These are phyloP conservation scores for Diarsia mendica DNA, from an alignment of 2,888 invertebrate genomes.

Conservation along the genomic window DNA sequence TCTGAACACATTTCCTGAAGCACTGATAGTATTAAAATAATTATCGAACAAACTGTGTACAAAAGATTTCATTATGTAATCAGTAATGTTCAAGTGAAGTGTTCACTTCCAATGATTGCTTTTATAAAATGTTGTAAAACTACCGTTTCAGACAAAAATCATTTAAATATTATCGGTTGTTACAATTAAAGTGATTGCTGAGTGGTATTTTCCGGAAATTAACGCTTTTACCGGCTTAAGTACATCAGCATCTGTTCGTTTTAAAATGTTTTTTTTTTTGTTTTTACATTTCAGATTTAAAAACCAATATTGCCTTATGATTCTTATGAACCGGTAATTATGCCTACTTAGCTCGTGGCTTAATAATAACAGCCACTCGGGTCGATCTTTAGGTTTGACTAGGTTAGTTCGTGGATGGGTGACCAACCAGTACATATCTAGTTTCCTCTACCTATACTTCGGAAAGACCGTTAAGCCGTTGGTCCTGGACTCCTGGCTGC, in stretches of 20 bases:
- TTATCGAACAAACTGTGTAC: conserved; percentile 4
- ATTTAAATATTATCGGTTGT: not conserved
- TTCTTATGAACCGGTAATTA: not conserved
- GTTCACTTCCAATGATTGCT: conserved; percentile 1
- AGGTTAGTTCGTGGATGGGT: too few species aligned
- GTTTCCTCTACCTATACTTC: too few species aligned
- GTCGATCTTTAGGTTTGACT: too few species aligned
- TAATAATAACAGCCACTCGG: too few species aligned
- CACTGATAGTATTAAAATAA: not conserved
- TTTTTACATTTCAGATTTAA: not conserved
- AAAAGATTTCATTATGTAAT: conserved; percentile 4
- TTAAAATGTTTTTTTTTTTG: not conserved
- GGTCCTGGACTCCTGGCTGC: too few species aligned
- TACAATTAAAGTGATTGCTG: not conserved
- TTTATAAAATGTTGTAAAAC: not conserved
- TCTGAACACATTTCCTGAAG: too few species aligned
- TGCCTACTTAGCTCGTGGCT: too few species aligned
- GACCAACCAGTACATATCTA: too few species aligned
- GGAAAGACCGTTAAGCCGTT: too few species aligned
- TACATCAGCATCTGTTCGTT: not conserved
- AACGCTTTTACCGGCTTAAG: not conserved
- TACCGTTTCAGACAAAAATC: not conserved
- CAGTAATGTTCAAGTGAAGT: not conserved
- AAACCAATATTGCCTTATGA: not conserved
- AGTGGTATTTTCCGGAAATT: not conserved